phyloP scores from a whole-genome alignment of 2,113 vertebrate species.

The Indicator maculatus region DNA sequence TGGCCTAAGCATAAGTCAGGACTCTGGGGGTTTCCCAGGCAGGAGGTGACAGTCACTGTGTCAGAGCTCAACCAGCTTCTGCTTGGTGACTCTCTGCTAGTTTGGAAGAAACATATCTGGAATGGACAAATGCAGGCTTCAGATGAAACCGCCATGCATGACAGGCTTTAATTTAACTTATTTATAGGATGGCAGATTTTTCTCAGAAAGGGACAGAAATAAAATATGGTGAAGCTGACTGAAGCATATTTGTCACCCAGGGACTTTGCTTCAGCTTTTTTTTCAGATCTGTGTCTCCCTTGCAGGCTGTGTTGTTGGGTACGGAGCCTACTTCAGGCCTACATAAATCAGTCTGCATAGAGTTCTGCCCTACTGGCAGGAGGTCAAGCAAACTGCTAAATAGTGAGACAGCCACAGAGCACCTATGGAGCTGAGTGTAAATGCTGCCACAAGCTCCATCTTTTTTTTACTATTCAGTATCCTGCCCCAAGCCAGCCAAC shows the following conservation, averaged over 20 bases:
- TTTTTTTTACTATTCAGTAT: neutral
- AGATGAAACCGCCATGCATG: neutral
- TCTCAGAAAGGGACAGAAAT: neutral
- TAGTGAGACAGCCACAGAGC: neutral
- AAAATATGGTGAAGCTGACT: neutral
- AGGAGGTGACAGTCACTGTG: neutral
- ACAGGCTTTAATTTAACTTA: neutral
- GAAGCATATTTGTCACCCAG: neutral
- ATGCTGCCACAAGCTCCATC: neutral
- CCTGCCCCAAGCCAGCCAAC: neutral
- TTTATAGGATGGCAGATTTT: neutral
- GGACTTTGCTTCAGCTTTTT: neutral
- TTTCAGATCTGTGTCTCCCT: neutral
- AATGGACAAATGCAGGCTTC: rapidly evolving
- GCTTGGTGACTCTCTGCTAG: neutral
- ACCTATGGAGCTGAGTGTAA: neutral
- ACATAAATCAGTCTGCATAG: neutral
- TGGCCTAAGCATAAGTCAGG: rapidly evolving
- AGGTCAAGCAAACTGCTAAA: neutral
- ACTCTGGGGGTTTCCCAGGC: neutral
- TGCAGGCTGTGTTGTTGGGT: neutral
- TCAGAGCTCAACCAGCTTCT: neutral
- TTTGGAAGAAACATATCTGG: neutral
- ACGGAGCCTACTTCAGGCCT: neutral
- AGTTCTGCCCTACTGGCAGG: neutral